Evolutionary conservation across 2,888 invertebrate genomes (phyloP), one percentile per base, ranked within the genome.

Genomic region (Drosophila percnosoma): DNA sequence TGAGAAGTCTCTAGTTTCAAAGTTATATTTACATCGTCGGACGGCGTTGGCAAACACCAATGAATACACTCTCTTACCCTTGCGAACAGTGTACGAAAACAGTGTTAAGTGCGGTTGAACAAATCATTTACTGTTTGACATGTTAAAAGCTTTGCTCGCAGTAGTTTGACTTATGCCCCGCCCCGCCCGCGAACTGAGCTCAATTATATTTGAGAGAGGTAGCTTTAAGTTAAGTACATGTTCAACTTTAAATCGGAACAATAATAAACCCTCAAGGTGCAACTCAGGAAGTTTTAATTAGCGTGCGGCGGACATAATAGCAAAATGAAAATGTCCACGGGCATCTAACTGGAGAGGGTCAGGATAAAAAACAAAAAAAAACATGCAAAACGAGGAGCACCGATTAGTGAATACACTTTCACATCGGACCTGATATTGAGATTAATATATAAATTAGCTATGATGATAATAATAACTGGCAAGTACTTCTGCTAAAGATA

Each of bases 281-380:
- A 82, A 75, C 60, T 85, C 75, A 87, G 80, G 72, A 80, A 82
- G 72, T 75, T 82, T 84, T 84, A 85, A 80, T 84, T 80, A 80
- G 80, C 72, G 65, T 51, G 48, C 27, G 67, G 18, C 18, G 45
- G 40, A 62, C 55, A 68, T 72, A 68, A 61, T 55, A 24, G 10
- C 48, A 49, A 69, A 80, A 69, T 29, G 27, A 27, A 51, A 51
- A 51, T 24, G 24, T n/a, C n/a, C 67, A 51, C 36, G 10, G 38
- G 36, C 59, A 40, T 29, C 21, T 29, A 4, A 29, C 31, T 2
- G 29, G 10, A 51, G n/a, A 34, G 68, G 31, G 13, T 38, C 53
- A 34, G 52, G 18, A 62, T 65, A 68, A 63, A 62, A 31, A 40
- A 40, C 24, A 49, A 66, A 24, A 24, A 24, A 24, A 24, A 15